Conservation (phyloP, 37 sponge, comb jelly and placozoan species). For the Haliclona indistincta region DNA sequence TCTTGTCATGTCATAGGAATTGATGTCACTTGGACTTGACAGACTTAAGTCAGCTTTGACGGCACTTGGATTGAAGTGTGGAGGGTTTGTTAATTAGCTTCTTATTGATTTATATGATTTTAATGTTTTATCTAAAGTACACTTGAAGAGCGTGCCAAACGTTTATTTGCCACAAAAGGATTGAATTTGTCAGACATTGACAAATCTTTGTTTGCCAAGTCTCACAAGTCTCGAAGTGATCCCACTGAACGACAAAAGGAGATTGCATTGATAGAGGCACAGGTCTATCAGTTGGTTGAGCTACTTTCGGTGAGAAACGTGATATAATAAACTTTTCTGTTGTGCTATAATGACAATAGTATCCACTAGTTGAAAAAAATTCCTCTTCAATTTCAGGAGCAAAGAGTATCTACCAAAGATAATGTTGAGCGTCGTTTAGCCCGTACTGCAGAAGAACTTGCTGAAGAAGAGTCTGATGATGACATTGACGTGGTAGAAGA, state of each 20-base stretch:
- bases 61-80: slow-evolving; percentile 96
- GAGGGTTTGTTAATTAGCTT: slow-evolving; percentile 90
- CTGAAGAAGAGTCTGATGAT: slow-evolving; percentile 65
- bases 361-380: not conserved
- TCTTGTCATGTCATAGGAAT: slow-evolving; percentile 51
- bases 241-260: slow-evolving; percentile 63
- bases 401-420: slow-evolving; percentile 88
- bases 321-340: too few relatives aligned
- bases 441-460: slow-evolving; percentile 94
- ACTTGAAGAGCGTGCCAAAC: slow-evolving; percentile 84
- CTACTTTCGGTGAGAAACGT: slow-evolving; percentile 73
- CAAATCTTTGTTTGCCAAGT: slow-evolving; percentile 80
- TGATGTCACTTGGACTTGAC: slow-evolving; percentile 95
- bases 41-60: slow-evolving; percentile 92
- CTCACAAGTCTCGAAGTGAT: slow-evolving; percentile 50
- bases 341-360: not conserved
- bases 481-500: slow-evolving; percentile 63
- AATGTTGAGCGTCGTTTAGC: slow-evolving; percentile 95
- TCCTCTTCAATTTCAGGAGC: slow-evolving; percentile 64
- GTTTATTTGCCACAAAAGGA: slow-evolving; percentile 89
- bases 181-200: slow-evolving; percentile 44
- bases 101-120: too few relatives aligned
- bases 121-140: slow-evolving; percentile 73
- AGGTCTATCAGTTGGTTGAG: slow-evolving; percentile 81
- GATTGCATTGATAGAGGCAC: slow-evolving; percentile 84